These are phyloP conservation scores for Sarcophaga caerulescens DNA, from an alignment of 2,888 invertebrate species.

Conservation along the genomic window DNA sequence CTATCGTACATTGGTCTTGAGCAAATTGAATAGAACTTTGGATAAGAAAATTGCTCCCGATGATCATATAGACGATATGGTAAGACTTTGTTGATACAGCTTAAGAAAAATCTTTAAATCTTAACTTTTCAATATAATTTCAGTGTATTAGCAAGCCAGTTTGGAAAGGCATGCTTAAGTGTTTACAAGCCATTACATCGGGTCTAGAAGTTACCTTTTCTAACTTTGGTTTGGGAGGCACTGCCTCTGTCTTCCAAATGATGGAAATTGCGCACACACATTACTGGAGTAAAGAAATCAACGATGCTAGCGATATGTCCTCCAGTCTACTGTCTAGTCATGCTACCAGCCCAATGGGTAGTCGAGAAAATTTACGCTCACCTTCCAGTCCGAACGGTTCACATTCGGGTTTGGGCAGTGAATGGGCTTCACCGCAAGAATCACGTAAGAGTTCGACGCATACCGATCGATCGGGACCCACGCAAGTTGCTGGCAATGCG, in stretches of 20 bases:
- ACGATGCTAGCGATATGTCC: slow-evolving; percentile 83
- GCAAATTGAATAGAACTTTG: slow-evolving; percentile 95
- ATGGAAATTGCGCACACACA: slow-evolving; percentile 99
- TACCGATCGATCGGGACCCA: slow-evolving; percentile 73
- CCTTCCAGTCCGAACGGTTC: slow-evolving; percentile 82
- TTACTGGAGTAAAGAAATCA: slow-evolving; percentile 95
- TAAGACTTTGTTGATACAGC: slow-evolving; percentile 81
- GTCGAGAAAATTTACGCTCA: slow-evolving; percentile 86
- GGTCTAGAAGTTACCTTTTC: slow-evolving; percentile 95
- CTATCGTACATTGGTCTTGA: slow-evolving; percentile 96
- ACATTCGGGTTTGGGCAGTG: slow-evolving; percentile 81
- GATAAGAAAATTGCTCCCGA: slow-evolving; percentile 96
- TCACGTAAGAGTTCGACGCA: slow-evolving; percentile 81
- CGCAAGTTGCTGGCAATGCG: slow-evolving; percentile 64
- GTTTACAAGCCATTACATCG: slow-evolving; percentile 92
- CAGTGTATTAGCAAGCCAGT: slow-evolving; percentile 92
- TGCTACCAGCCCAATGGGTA: slow-evolving; percentile 84
- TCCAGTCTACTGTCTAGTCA: slow-evolving; percentile 80
- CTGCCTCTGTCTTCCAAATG: slow-evolving; percentile 98
- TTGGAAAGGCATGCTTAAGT: slow-evolving; percentile 98
- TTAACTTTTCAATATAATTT: neutral
- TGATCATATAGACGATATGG: slow-evolving; percentile 98
- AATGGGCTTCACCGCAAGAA: slow-evolving; percentile 85
- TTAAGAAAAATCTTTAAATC: neutral
- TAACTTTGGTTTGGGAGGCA: slow-evolving; percentile 97